phyloP scores from a whole-genome alignment of 2,888 invertebrate genomes.

The Brachyptera risi region DNA sequence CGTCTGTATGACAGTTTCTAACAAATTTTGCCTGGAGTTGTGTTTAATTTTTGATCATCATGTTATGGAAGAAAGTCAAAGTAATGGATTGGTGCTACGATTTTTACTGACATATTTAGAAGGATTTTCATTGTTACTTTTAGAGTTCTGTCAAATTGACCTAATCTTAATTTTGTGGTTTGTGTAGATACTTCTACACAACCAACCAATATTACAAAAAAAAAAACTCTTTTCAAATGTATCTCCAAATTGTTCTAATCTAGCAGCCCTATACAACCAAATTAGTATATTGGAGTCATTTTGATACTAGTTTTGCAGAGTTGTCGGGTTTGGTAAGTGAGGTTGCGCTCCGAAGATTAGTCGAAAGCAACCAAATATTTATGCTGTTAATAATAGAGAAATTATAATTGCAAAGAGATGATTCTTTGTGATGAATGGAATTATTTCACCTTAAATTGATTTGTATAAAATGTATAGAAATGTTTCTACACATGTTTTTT shows the following conservation, averaged over 20 bases:
- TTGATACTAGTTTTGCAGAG: not conserved
- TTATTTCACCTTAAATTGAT: constrained; percentile 30
- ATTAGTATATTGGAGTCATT: not conserved
- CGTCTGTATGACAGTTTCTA: not conserved
- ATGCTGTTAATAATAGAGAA: not conserved
- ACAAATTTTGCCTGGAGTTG: constrained; percentile 15
- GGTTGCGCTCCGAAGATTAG: not conserved
- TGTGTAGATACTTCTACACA: constrained; percentile 4
- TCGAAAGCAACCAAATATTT: not conserved
- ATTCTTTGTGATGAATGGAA: constrained; percentile 30
- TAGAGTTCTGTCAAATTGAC: constrained; percentile 12
- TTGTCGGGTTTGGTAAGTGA: not conserved
- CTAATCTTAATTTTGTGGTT: not conserved
- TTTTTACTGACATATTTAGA: constrained; percentile 5
- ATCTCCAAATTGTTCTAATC: not conserved
- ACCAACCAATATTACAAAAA: constrained; percentile 12
- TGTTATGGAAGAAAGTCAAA: constrained; percentile 9
- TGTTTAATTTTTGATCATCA: constrained; percentile 15
- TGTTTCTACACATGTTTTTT: constrained; percentile 31
- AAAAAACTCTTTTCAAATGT: not conserved
- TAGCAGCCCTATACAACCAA: not conserved
- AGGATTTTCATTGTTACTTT: constrained; percentile 1
- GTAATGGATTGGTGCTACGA: constrained; percentile 20
- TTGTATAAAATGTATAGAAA: constrained; percentile 32
- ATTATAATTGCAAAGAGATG: constrained; percentile 26